Evolutionary conservation across 2,797 vertebrate genomes (phyloP), one percentile per base, ranked within the genome.

Genomic region (Linurgus olivaceus): DNA sequence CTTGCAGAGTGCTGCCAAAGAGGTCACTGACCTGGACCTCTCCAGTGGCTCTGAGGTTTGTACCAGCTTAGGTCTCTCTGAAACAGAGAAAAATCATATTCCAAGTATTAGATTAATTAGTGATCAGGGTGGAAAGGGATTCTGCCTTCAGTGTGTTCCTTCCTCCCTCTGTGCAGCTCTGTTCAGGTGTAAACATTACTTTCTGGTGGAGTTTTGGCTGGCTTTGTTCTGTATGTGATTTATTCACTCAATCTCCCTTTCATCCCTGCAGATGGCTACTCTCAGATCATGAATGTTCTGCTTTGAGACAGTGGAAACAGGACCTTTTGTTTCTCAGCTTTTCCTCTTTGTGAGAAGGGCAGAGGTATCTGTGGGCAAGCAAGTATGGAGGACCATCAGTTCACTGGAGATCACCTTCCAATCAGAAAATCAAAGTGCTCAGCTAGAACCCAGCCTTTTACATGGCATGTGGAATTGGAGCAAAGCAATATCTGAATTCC

Each of bases 231-330:
- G 50, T 80, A 72, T 3, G 23, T 80, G 54, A 58, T 61, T 90
- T 6, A 0, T 59, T 91, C 21, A 26, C 51, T 91, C 21, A 29
- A 18, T 3, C 24, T 68, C 38, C 80, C 47, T 90, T 88, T 79
- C 67, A 52, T 80, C 66, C 19, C 13, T 75, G 63, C 63, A 66
- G 44, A 71, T 82, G 88, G 42, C 57, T 86, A 11, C 50, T 66
- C 47, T 85, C 1, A 3, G 21, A 20, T 79, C 20, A 23, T 50
- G 59, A 82, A 66, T 19, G 9, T 70, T 28, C 82, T 90, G 78
- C 74, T 78, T 78, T 73, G 88, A 63, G 58, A 31, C 44, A 79
- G 71, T 72, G 59, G 65, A 93, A 91, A 74, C 5, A 35, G 48
- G 18, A 21, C 23, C n/a, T 88, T 92, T 76, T 61, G 15, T 88